These are phyloP conservation scores for Tethya wilhelma DNA, from an alignment of 37 sponge, comb jelly and placozoan genomes.

Conservation along the genomic window DNA sequence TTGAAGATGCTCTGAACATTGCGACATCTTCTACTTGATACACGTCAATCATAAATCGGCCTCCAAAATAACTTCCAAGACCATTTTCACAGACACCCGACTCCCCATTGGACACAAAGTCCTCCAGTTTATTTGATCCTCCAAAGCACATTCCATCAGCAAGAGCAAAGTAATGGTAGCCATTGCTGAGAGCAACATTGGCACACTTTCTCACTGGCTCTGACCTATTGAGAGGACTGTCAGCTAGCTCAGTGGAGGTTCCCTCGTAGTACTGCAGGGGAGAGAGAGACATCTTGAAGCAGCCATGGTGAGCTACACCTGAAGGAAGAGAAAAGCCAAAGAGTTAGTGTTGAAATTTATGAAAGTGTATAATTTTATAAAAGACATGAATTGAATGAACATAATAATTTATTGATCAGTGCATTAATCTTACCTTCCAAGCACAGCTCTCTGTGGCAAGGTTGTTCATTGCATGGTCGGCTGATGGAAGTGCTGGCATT, in stretches of 20 bases:
- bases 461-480: conserved; percentile 25
- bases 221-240: neutral
- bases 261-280: neutral
- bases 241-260: neutral
- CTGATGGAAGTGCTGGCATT: too few relatives aligned
- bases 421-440: conserved; percentile 41
- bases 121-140: too few relatives aligned
- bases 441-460: conserved; percentile 19
- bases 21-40: too few relatives aligned
- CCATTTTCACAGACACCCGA: too few relatives aligned
- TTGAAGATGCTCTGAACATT: too few relatives aligned
- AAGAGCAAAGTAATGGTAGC: conserved; percentile 39
- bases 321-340: neutral
- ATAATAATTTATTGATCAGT: too few relatives aligned
- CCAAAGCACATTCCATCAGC: too few relatives aligned
- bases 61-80: too few relatives aligned
- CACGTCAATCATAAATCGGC: too few relatives aligned
- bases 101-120: too few relatives aligned
- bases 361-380: neutral
- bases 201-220: conserved; percentile 31
- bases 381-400: too few relatives aligned
- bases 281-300: neutral
- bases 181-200: neutral
- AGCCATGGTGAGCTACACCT: neutral
- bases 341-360: neutral